Percentiles rank a stretch among this genome's conserved stretches.
These are phyloP conservation scores for Geopemphigus sp. DNA, from an alignment of 1,140 invertebrate species.

Conservation along the genomic window DNA sequence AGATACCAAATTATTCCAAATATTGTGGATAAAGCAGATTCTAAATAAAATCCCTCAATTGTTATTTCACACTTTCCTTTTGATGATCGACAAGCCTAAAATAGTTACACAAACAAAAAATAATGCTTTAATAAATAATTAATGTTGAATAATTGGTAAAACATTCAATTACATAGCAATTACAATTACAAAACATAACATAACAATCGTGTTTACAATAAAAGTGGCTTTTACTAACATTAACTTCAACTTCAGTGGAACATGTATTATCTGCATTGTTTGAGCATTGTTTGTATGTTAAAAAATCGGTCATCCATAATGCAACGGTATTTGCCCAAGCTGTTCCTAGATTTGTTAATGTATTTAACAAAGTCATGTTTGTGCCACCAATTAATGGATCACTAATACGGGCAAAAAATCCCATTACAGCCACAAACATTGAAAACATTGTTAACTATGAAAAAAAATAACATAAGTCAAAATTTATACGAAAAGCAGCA, in stretches of 20 bases:
- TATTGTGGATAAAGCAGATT: slow-evolving; percentile 77
- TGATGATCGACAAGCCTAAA: slow-evolving; percentile 29
- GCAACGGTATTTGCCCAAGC: slow-evolving; percentile 95
- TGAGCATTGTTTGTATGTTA: slow-evolving; percentile 78
- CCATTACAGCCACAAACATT: slow-evolving; percentile 82
- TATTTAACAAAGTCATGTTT: slow-evolving; percentile 99
- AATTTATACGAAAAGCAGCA: background rate
- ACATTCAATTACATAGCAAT: background rate
- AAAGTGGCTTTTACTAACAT: slow-evolving; percentile 5
- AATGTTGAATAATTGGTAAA: too few species aligned
- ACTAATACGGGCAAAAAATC: slow-evolving; percentile 81
- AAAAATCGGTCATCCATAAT: slow-evolving; percentile 86
- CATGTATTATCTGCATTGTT: slow-evolving; percentile 8
- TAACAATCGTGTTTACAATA: background rate
- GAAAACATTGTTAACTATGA: slow-evolving; percentile 59
- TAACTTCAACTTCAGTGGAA: slow-evolving; percentile 5
- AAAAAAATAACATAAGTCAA: background rate
- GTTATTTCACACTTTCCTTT: slow-evolving; percentile 62
- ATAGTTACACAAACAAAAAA: too few species aligned
- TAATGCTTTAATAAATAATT: too few species aligned
- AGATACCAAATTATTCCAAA: slow-evolving; percentile 77
- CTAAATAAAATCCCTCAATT: slow-evolving; percentile 90
- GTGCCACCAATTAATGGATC: slow-evolving; percentile 95
- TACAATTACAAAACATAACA: too few species aligned
- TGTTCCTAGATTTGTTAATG: slow-evolving; percentile 91